Evolutionary conservation across 92 coral and sea anemone species (phyloP).

Genomic region (Phymanthus crucifer): DNA sequence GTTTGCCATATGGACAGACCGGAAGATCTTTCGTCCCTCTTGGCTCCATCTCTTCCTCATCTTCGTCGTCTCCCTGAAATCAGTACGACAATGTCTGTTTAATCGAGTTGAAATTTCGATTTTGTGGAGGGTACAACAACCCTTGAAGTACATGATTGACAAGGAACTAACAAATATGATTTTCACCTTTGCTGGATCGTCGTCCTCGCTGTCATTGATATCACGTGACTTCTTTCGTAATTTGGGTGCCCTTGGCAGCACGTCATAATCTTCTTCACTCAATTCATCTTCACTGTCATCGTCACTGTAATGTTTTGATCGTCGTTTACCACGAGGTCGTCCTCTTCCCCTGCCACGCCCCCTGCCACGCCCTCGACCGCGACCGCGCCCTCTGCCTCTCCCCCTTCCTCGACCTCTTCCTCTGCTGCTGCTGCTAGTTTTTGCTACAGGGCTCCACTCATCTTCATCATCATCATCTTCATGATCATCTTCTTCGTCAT

Average conservation of each 20-base stretch:
- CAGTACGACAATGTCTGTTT: not conserved
- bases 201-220: conserved; percentile 54
- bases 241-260: conserved; percentile 6
- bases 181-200: conserved; percentile 21
- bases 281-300: conserved; percentile 54
- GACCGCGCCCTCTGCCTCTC: conserved; percentile 40
- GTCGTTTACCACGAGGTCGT: conserved; percentile 28
- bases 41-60: not conserved
- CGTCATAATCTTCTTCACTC: conserved; percentile 15
- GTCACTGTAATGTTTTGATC: conserved; percentile 36
- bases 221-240: conserved; percentile 46
- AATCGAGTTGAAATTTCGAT: no score
- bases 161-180: not conserved
- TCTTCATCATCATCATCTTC: conserved; percentile 46
- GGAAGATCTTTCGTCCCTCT: conserved; percentile 45
- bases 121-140: no score
- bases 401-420: conserved; percentile 43
- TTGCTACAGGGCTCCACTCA: conserved; percentile 29
- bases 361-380: conserved; percentile 34
- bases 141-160: no score
- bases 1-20: conserved; percentile 76
- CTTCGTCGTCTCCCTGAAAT: conserved; percentile 12
- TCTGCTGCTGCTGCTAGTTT: conserved; percentile 36
- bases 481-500: conserved; percentile 29
- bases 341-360: conserved; percentile 49